Base-by-base conservation (phyloP, 2,888 invertebrate species). In the Netelia fuscicornis region DNA sequence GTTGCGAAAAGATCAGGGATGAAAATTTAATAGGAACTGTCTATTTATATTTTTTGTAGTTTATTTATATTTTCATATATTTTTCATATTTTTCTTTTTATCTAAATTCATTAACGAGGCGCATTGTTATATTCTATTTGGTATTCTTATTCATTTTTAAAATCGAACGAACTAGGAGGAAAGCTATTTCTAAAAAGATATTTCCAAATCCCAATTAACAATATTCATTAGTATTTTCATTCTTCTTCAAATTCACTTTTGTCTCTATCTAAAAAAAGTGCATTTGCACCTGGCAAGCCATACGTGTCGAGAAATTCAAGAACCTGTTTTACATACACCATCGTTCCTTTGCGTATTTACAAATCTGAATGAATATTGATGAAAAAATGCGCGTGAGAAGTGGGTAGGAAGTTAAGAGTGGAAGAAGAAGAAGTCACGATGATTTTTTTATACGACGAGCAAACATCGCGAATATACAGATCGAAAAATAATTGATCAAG, bases 281-380 rank as follows among this genome's bases (percentile, higher is more conserved):
- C 17, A n/a, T 60, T 44, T 23, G 10, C 42, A 9, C 25, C 62
- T 6, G 13, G 13, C 17, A 48, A 52, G 58, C 64, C 23, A 30
- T 77, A 77, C 81, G 81, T 74, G 81, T 81, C 48, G 74, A 70
- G 81, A 77, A 65, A 81, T 74, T 60, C 25, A 70, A 78, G 70
- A 78, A 81, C 70, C 67, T 78, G 81, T 78, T 81, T 72, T 48
- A 71, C 68, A 58, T 74, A 58, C 56, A 64, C 44, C 48, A 44
- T 77, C 62, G 60, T 17, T 20, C 42, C 48, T 56, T 68, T 65
- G 75, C 42, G 56, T 68, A 17, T 58, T 17, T 56, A 42, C 17
- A 9, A n/a, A 17, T 71, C 37, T 70, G 82, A 58, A 86, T 86
- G 82, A 85, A 85, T 85, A 85, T 85, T 81, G 82, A 86, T 86